phyloP scores from a whole-genome alignment of 64 coral and sea anemone genomes.

The Hydrozoanthus tunicans region DNA sequence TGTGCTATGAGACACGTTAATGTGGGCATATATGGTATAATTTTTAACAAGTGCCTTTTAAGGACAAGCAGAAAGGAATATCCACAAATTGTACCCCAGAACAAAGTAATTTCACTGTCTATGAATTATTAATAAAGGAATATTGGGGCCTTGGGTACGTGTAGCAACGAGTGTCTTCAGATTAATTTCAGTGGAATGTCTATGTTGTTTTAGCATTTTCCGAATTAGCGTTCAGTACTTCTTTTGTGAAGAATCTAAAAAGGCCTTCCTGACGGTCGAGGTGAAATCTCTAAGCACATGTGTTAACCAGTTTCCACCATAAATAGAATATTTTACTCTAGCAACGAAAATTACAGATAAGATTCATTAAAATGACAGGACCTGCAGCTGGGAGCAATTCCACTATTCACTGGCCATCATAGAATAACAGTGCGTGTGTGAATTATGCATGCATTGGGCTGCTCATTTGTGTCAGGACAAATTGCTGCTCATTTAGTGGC shows the following conservation, averaged over 20 bases:
- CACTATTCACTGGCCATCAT: slow-evolving; percentile 14
- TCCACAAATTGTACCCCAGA: neutral
- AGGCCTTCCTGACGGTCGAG: no score
- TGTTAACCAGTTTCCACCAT: slow-evolving; percentile 41
- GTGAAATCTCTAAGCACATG: neutral
- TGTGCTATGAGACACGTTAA: neutral
- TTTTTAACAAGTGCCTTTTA: neutral
- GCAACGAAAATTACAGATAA: slow-evolving; percentile 13
- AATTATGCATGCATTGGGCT: slow-evolving; percentile 21
- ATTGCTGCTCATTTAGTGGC: neutral
- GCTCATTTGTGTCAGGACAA: slow-evolving; percentile 9
- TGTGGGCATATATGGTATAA: neutral
- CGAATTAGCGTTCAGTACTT: no score
- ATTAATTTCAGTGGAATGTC: no score
- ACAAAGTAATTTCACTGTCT: neutral
- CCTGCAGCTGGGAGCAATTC: slow-evolving; percentile 40
- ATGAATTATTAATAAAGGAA: no score
- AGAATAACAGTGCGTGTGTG: neutral
- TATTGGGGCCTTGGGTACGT: no score
- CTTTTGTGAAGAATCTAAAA: no score
- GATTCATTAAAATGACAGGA: slow-evolving; percentile 18
- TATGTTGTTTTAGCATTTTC: no score
- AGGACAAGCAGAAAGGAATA: neutral
- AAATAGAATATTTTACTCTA: slow-evolving; percentile 24
- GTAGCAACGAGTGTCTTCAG: no score